Evolutionary conservation across 2,797 vertebrate species (phyloP).

Genomic region (Gymnothorax reevesii): DNA sequence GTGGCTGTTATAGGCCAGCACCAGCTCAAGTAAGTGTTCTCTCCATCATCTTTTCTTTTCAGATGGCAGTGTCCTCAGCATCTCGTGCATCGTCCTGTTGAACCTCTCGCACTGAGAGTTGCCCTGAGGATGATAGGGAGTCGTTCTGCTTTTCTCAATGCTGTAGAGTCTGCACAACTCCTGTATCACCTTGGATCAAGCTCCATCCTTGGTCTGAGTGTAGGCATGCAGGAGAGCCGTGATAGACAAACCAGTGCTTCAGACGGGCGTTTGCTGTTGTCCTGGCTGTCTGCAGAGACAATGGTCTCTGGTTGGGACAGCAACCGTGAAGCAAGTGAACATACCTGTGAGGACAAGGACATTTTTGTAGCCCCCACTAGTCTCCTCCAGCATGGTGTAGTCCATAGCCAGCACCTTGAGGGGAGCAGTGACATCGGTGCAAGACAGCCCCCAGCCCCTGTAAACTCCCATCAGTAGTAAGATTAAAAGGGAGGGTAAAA

Average conservation of each 20-base stretch:
- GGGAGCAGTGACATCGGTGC: constrained; percentile 25
- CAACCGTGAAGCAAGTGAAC: constrained; percentile 3
- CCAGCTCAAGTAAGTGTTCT: not conserved
- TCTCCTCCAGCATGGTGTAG: not conserved
- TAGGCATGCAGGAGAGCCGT: not conserved
- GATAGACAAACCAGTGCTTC: constrained; percentile 5
- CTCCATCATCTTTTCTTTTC: not conserved
- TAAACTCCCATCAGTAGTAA: constrained; percentile 26
- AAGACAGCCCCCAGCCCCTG: constrained; percentile 28
- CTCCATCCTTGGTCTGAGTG: constrained; percentile 10
- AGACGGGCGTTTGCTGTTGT: not conserved
- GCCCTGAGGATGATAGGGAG: not conserved
- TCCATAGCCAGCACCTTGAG: constrained; percentile 20
- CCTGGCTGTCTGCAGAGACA: too few species aligned
- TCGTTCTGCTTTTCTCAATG: constrained; percentile 5
- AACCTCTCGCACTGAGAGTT: constrained; percentile 15
- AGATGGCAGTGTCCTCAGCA: not conserved
- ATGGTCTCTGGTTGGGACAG: not conserved
- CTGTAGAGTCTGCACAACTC: not conserved
- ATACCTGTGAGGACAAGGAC: not conserved
- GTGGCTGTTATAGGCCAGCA: constrained; percentile 7
- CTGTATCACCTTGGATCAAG: constrained; percentile 4
- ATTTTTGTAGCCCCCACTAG: not conserved
- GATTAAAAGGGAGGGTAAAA: constrained; percentile 1
- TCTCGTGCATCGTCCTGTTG: constrained; percentile 16